Base-by-base conservation (phyloP, 2,888 invertebrate species). In the Gastrophysa polygoni region DNA sequence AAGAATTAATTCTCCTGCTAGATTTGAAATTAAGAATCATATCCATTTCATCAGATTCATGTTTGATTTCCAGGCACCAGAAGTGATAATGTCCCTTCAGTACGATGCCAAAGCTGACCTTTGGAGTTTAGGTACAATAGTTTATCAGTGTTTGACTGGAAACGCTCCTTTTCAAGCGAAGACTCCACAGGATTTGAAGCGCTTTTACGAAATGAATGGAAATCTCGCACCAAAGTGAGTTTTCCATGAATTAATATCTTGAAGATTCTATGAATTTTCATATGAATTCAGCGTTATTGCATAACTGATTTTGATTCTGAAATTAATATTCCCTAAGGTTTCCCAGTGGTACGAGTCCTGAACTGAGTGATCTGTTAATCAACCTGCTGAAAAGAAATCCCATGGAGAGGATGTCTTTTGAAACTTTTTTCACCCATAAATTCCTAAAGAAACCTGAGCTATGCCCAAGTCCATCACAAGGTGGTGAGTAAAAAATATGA, bases 41-140 rank as follows among this genome's bases (percentile, higher is more conserved):
- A n/a, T n/a, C n/a, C n/a, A n/a, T n/a, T n/a, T n/a, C n/a, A n/a
- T n/a, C 3, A 24, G 7, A 5, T 24, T 24, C 24, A 3, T 24
- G 24, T 7, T 24, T 7, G 24, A 7, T 5, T 24, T 24, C 3
- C 80, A 92, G 95, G 98, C 98, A 32, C 98, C 98, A 0, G 98
- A 98, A 86, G 98, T 99, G 57, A 99, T 99, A 75, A 98, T 99
- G 98, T 98, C 98, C 1, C 84, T 96, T 67, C 95, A 98, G 78
- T 99, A 99, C 80, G 97, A 97, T 82, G 98, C 97, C 57, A 99
- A 99, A 85, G 99, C 99, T 8, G 99, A 99, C 84, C 87, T 99
- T 62, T 99, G 99, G 98, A 98, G 98, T 71, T 86, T 99, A 73
- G 99, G 99, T 57, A 99, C 98, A 16, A 99, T 99, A 74, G 94